phyloP scores from a whole-genome alignment of 2,113 vertebrate genomes.

The Xiphophorus couchianus region DNA sequence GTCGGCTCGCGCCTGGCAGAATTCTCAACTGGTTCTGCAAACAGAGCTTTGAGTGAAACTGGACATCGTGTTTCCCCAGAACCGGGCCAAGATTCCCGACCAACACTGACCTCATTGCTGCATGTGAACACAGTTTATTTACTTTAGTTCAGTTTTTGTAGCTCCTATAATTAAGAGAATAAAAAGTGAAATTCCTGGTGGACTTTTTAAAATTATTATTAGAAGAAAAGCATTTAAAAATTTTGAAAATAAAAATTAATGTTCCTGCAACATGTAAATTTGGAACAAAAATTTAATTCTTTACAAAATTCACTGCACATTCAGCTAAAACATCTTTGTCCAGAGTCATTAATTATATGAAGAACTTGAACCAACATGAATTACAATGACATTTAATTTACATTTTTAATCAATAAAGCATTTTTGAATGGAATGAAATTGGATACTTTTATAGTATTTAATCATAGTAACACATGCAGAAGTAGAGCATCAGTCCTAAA shows the following conservation, averaged over 20 bases:
- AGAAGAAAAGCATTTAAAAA: neutral
- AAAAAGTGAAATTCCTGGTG: neutral
- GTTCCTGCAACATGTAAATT: neutral
- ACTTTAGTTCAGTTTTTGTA: neutral
- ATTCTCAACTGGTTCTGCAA: slow-evolving; percentile 19
- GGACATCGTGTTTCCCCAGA: neutral
- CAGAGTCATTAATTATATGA: too few relatives aligned
- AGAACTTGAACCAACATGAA: too few relatives aligned
- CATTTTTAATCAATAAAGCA: too few relatives aligned
- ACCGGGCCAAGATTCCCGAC: slow-evolving; percentile 2
- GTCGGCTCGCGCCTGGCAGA: neutral
- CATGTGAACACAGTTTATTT: neutral
- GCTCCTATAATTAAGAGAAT: neutral
- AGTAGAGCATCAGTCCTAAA: too few relatives aligned
- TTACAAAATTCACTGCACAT: too few relatives aligned
- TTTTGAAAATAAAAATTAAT: neutral
- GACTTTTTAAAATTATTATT: neutral
- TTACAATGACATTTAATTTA: too few relatives aligned
- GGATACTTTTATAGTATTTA: too few relatives aligned
- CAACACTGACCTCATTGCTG: neutral
- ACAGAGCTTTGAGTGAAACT: neutral
- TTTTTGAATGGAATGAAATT: too few relatives aligned
- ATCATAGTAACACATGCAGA: too few relatives aligned
- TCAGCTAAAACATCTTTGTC: too few relatives aligned
- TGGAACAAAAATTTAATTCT: neutral